Conservation (phyloP, 64 coral and sea anemone species). For the Porites australiensis region DNA sequence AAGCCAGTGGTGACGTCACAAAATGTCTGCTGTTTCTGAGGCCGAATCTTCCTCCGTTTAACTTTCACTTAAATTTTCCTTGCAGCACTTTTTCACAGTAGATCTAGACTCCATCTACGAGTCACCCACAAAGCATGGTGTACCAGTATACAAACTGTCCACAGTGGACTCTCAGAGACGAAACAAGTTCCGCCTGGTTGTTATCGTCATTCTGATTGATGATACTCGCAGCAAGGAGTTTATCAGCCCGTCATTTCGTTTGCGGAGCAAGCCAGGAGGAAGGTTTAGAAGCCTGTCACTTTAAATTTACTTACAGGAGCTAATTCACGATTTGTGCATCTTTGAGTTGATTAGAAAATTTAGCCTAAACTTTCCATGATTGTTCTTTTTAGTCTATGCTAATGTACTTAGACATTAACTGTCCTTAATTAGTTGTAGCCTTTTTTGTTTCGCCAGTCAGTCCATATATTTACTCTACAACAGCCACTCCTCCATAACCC, state of each 20-base stretch:
- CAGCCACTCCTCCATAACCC: too few relatives aligned
- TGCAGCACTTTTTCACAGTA: conserved; percentile 66
- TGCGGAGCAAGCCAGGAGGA: conserved; percentile 36
- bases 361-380: too few relatives aligned
- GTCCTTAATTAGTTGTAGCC: too few relatives aligned
- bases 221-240: conserved; percentile 41
- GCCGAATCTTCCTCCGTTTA: too few relatives aligned
- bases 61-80: not conserved
- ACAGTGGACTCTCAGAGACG: conserved; percentile 68
- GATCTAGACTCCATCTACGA: conserved; percentile 67
- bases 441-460: too few relatives aligned
- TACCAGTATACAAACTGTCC: conserved; percentile 76
- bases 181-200: conserved; percentile 58
- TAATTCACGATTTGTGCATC: too few relatives aligned
- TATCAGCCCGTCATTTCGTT: conserved; percentile 39
- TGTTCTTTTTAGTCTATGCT: too few relatives aligned
- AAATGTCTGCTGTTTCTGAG: too few relatives aligned
- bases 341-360: too few relatives aligned
- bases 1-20: too few relatives aligned
- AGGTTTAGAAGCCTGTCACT: conserved; percentile 33
- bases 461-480: too few relatives aligned
- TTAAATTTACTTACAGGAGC: not conserved
- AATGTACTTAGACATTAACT: too few relatives aligned
- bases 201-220: conserved; percentile 34
- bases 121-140: conserved; percentile 16